Evolutionary conservation across 1,140 invertebrate species (phyloP).

Genomic region (Medauroidea extradentata): DNA sequence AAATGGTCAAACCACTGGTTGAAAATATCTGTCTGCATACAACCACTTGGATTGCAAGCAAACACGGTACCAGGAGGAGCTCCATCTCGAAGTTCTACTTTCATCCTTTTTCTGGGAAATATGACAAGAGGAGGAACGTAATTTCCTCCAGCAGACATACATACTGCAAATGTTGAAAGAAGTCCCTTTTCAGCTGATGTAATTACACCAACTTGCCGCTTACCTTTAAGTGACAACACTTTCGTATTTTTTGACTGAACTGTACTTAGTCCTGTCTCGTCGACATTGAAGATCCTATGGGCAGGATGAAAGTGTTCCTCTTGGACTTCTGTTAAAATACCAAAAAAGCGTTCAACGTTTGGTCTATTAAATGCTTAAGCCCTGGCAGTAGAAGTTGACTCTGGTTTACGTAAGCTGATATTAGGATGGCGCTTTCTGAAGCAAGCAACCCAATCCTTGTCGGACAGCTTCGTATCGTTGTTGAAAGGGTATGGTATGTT

Average conservation of each 20-base stretch:
- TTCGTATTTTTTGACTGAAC: conserved; percentile 36
- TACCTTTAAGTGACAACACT: conserved; percentile 33
- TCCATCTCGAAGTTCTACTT: conserved; percentile 21
- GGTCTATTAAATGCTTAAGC: conserved; percentile 36
- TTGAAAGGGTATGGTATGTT: conserved; percentile 5
- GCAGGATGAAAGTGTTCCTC: conserved; percentile 25
- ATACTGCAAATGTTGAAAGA: conserved; percentile 21
- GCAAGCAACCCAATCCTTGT: conserved; percentile 4
- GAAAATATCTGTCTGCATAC: conserved; percentile 14
- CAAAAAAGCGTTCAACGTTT: conserved; percentile 30
- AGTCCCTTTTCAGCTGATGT: conserved; percentile 30
- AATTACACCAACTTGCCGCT: conserved; percentile 28
- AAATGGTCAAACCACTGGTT: conserved; percentile 25
- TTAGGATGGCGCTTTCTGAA: conserved; percentile 2
- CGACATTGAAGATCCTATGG: conserved; percentile 36
- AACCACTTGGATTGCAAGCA: conserved; percentile 22
- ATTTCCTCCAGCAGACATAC: conserved; percentile 31
- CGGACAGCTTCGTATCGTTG: neutral
- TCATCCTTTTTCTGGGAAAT: conserved; percentile 17
- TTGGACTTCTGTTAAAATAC: neutral
- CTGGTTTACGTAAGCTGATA: conserved; percentile 1
- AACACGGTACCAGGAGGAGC: conserved; percentile 19
- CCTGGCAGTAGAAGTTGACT: conserved; percentile 25
- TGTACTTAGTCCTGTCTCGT: conserved; percentile 39
- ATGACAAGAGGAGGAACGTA: conserved; percentile 29